A percentile compares a stretch with the other conserved stretches of the same genome.
Evolutionary conservation across 2,113 vertebrate genomes (phyloP).

Genomic region (Microcebus lehilahytsara): DNA sequence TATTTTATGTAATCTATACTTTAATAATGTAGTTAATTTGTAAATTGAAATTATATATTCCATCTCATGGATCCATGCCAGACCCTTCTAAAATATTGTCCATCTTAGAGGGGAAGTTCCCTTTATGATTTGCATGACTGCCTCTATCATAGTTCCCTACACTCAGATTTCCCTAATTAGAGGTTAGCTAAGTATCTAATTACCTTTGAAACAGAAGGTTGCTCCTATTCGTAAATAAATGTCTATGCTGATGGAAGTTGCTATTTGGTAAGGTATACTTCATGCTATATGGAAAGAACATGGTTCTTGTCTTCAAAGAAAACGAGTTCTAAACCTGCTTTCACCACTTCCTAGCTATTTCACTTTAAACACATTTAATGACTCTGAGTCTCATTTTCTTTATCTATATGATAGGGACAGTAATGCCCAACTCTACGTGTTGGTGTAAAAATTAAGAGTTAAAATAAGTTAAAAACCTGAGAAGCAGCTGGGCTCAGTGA

Average conservation of each 20-base stretch:
- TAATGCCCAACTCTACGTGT: not conserved
- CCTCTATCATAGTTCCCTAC: not conserved
- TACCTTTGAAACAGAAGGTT: not conserved
- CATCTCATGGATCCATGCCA: not conserved
- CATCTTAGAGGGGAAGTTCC: not conserved
- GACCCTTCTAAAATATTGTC: not conserved
- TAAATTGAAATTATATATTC: not conserved
- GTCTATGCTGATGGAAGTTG: not conserved
- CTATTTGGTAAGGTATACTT: not conserved
- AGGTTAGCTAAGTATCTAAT: not conserved
- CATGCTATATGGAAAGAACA: not conserved
- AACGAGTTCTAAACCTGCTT: not conserved
- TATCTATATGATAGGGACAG: not conserved
- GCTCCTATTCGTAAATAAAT: not conserved
- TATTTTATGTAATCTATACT: not conserved
- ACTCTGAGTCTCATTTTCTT: not conserved
- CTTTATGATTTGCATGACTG: too few relatives aligned
- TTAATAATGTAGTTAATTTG: not conserved
- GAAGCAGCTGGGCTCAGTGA: not conserved
- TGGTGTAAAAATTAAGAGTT: not conserved
- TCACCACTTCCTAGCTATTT: not conserved
- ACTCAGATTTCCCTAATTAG: not conserved
- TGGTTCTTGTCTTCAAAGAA: not conserved
- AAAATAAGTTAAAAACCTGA: not conserved
- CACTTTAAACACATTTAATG: not conserved